Evolutionary conservation across 1,140 invertebrate genomes (phyloP).

Genomic region (Drosophila willistoni): DNA sequence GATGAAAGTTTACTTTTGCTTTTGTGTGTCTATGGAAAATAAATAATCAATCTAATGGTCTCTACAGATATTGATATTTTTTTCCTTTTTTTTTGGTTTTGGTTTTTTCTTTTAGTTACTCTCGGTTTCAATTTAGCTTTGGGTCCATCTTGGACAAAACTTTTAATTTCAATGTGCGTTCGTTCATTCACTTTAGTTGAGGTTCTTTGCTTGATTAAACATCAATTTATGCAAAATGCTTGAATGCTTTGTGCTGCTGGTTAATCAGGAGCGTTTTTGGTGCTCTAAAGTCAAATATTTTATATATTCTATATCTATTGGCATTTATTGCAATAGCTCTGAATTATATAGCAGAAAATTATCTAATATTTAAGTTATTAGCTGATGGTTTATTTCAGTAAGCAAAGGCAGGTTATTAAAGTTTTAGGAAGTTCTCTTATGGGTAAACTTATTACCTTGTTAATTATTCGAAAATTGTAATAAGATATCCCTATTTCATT

Average conservation of each 20-base stretch:
- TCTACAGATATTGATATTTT: no score
- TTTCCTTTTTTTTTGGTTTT: conserved; percentile 18
- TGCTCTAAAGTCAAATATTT: not conserved
- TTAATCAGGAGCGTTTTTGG: not conserved
- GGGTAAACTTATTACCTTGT: no score
- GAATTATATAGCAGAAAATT: no score
- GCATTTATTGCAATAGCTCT: no score
- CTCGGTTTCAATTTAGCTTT: conserved; percentile 51
- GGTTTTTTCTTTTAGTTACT: conserved; percentile 64
- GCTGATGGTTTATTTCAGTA: no score
- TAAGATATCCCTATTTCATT: no score
- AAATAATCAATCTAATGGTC: conserved; percentile 54
- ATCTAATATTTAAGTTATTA: no score
- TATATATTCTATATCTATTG: no score
- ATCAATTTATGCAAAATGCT: conserved; percentile 60
- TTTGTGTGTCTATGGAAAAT: conserved; percentile 37
- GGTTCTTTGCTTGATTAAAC: conserved; percentile 49
- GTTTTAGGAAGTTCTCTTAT: no score
- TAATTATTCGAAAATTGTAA: no score
- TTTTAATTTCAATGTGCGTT: conserved; percentile 73
- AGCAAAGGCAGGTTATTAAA: no score
- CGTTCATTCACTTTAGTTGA: conserved; percentile 68
- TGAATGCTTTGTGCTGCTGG: conserved; percentile 30
- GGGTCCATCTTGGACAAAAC: conserved; percentile 40
- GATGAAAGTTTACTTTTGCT: conserved; percentile 49